phyloP scores from a whole-genome alignment of 2,113 vertebrate genomes.

The Eubucco bourcierii region DNA sequence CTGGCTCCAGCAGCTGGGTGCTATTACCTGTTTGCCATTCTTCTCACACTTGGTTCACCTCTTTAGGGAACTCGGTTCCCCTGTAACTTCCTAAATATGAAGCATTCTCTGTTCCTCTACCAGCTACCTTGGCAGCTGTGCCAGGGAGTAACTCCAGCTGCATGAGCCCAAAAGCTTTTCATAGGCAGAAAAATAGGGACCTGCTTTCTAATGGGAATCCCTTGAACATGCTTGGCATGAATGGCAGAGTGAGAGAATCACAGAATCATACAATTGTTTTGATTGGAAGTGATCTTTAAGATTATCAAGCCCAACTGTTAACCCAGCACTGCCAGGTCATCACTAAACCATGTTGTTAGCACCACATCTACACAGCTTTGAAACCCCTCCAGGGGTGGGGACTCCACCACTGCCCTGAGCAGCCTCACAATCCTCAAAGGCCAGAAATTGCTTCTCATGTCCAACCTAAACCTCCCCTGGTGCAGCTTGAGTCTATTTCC shows the following conservation, averaged over 20 bases:
- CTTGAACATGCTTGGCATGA: fast-evolving
- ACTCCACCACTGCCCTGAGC: not conserved
- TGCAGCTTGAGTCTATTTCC: not conserved
- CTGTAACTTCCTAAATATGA: not conserved
- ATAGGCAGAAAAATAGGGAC: not conserved
- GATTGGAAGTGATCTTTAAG: not conserved
- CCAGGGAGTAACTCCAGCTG: not conserved
- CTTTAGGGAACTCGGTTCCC: not conserved
- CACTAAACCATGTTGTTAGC: not conserved
- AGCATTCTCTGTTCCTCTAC: not conserved
- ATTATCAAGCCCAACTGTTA: not conserved
- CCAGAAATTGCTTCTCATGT: not conserved
- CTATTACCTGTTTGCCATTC: not conserved
- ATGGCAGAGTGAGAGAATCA: fast-evolving
- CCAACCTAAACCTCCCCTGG: not conserved
- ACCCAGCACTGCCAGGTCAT: not conserved
- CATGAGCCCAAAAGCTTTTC: not conserved
- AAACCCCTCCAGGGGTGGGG: not conserved
- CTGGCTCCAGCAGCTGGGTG: not conserved
- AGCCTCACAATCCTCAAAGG: not conserved
- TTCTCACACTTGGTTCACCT: not conserved
- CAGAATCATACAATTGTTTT: not conserved
- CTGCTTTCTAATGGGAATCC: not conserved
- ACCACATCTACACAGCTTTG: not conserved
- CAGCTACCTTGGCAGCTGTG: not conserved